Percentiles rank a stretch among this genome's conserved stretches.
phyloP scores from a whole-genome alignment of 2,888 invertebrate species.

The Drosophila colorata region DNA sequence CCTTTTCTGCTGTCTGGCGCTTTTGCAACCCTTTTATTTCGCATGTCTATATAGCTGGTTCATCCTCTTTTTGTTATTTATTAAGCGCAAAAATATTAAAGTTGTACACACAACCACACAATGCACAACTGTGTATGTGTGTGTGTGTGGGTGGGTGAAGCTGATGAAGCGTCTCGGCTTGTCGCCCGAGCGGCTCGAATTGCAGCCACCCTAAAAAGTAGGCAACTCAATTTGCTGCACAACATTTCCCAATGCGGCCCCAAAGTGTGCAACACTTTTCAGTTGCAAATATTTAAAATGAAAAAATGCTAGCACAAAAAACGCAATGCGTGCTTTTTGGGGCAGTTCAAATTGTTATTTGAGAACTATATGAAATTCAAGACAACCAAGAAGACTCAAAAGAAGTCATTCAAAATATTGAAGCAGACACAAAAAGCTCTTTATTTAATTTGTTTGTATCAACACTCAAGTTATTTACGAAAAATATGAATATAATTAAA shows the following conservation, averaged over 20 bases:
- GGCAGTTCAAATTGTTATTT: not conserved
- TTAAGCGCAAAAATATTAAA: slow-evolving; percentile 44
- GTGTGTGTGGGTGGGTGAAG: slow-evolving; percentile 6
- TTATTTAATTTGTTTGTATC: too few relatives aligned
- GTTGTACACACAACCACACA: not conserved
- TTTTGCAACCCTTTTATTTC: slow-evolving; percentile 50
- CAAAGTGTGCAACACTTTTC: slow-evolving; percentile 40
- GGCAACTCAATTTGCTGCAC: slow-evolving; percentile 14
- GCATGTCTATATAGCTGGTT: slow-evolving; percentile 13
- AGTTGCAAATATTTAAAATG: too few relatives aligned
- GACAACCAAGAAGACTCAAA: not conserved
- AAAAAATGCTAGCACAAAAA: not conserved
- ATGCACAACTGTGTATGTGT: not conserved
- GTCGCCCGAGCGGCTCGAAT: slow-evolving; percentile 19
- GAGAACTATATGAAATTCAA: too few relatives aligned
- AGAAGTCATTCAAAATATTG: not conserved
- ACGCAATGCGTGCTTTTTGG: not conserved
- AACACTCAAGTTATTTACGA: too few relatives aligned
- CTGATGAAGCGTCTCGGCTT: slow-evolving; percentile 36
- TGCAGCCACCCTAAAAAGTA: slow-evolving; percentile 26
- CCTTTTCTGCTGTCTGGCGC: slow-evolving; percentile 22
- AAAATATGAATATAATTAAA: too few relatives aligned
- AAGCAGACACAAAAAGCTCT: too few relatives aligned
- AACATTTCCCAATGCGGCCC: slow-evolving; percentile 16
- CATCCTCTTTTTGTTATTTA: slow-evolving; percentile 29